Conservation (phyloP, 2,113 vertebrate species). For the Thamnophis sirtalis region DNA sequence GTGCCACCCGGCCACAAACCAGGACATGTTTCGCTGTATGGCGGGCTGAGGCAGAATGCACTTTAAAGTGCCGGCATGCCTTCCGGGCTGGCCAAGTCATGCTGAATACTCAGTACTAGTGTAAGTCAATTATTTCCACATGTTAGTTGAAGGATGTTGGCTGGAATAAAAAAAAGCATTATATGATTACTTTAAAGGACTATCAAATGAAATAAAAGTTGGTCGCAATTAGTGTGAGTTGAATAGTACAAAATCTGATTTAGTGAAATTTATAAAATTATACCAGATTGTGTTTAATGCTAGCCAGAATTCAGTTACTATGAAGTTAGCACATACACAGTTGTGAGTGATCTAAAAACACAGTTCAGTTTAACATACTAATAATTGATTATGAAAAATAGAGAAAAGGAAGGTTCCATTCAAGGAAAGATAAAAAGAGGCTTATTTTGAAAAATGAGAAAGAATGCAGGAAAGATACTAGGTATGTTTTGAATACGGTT, state of each 20-base stretch:
- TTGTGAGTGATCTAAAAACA: background rate
- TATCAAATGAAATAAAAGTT: background rate
- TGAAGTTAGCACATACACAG: background rate
- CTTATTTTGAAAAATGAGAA: background rate
- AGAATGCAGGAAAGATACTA: background rate
- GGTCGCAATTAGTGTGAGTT: background rate
- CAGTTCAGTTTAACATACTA: background rate
- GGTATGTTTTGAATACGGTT: background rate
- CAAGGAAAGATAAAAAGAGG: background rate
- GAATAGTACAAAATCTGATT: background rate
- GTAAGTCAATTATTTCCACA: background rate
- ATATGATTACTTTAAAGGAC: background rate
- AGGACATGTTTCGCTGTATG: too few species aligned
- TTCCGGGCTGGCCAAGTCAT: too few species aligned
- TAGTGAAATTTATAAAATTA: background rate
- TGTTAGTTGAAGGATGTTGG: background rate
- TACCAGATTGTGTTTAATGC: background rate
- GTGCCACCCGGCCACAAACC: too few species aligned
- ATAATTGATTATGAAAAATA: background rate
- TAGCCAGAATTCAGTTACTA: background rate
- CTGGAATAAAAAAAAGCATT: background rate
- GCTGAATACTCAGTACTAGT: background rate
- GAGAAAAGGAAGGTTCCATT: background rate
- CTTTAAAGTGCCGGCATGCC: too few species aligned
- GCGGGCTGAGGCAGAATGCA: too few species aligned